phyloP scores from a whole-genome alignment of 2,888 invertebrate genomes.

The Linyphia triangularis region DNA sequence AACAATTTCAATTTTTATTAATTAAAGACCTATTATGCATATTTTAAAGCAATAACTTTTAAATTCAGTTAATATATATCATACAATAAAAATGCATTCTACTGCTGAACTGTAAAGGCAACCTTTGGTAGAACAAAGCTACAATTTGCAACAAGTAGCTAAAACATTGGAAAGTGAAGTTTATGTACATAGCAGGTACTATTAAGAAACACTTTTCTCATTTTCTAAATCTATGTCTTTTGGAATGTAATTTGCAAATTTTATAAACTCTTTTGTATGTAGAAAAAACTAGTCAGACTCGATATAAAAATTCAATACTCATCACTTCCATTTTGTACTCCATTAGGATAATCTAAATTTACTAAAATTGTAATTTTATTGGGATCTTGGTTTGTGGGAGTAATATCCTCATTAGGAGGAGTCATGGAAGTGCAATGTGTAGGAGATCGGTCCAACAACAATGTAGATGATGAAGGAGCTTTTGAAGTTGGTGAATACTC shows the following conservation, averaged over 20 bases:
- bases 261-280: constrained; percentile 66
- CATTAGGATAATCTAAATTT: constrained; percentile 64
- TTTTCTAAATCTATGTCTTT: constrained; percentile 49
- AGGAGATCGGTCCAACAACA: constrained; percentile 63
- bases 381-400: constrained; percentile 81
- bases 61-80: neutral
- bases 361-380: constrained; percentile 88
- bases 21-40: neutral
- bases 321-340: constrained; percentile 51
- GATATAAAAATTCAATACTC: constrained; percentile 59
- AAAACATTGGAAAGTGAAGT: constrained; percentile 55
- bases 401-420: constrained; percentile 73
- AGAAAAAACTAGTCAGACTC: constrained; percentile 57
- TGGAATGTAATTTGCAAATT: constrained; percentile 43
- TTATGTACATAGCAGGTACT: constrained; percentile 43
- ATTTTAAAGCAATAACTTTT: neutral
- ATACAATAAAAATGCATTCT: constrained; percentile 11
- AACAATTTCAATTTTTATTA: neutral
- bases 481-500: constrained; percentile 77
- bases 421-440: constrained; percentile 68
- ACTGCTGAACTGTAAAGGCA: constrained; percentile 50
- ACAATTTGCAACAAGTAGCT: constrained; percentile 53
- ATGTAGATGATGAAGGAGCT: constrained; percentile 68
- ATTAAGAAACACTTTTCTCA: constrained; percentile 28
- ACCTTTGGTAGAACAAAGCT: constrained; percentile 56